Base-by-base conservation (phyloP, 2,797 vertebrate genomes). In the Octomys mimax region DNA sequence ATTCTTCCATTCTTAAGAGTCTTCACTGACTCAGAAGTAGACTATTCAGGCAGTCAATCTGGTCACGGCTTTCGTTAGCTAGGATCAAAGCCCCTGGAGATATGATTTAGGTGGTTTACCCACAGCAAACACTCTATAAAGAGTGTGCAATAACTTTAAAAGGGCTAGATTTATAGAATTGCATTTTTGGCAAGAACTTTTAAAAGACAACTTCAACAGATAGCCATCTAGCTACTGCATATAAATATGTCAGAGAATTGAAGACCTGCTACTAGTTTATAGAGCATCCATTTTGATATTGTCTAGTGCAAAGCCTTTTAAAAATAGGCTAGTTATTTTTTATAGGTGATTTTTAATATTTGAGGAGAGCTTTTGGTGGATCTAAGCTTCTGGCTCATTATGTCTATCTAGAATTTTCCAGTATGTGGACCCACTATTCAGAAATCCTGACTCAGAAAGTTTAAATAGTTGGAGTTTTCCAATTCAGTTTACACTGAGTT, bases 51-150 rank as follows among this genome's bases (percentile, higher is more conserved):
- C 42, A 84, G 57, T 84, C 66, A 31, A 22, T 71, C 57, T 94
- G 66, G 49, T 59, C 83, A 28, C 88, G 68, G 52, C 78, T 66
- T 24, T 52, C 49, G 22, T 91, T 96, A 16, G 39, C 24, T 80
- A 89, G 19, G 61, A 73, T 75, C 36, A 91, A 87, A 92, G 68
- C 83, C 84, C 59, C 80, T 85, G 46, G 90, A 81, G 75, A 78
- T 21, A 49, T 39, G 62, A 94, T 83, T 85, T 82, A 91, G 92
- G 94, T 87, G 95, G 73, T 49, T 89, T 36, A 28, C 22, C 80
- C 52, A 70, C 13, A 87, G 68, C 28, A 90, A 94, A 77, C 82
- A 79, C 83, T 87, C 92, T 94, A 26, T 54, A 73, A 83, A 92
- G 42, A 91, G 71, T 62, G 46, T 80, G 12, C 9, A 66, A 22